Evolutionary conservation across 2,888 invertebrate genomes (phyloP), one percentile per base, ranked within the genome.

Genomic region (Acronicta psi): DNA sequence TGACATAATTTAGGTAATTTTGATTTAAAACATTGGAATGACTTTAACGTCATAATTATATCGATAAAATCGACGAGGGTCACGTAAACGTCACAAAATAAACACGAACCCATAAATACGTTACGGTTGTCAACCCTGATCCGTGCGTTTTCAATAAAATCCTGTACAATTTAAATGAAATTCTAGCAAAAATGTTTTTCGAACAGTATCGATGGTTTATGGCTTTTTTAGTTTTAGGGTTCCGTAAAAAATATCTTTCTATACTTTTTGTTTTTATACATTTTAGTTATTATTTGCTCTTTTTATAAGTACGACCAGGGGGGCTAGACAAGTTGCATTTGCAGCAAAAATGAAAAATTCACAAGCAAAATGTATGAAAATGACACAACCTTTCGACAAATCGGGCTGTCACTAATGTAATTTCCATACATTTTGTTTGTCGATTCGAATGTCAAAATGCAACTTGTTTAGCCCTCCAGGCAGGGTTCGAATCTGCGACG

Each of bases 131-230:
- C 57, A 66, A 51, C 69, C 72, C 62, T 62, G 44, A 58, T 47
- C 29, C 45, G 9, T 29, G 14, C 37, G 58, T 54, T 59, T 69
- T 59, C 49, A 51, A 59, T 29, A 29, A 29, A 29, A 29, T 58
- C 64, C 43, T 38, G 44, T 43, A 59, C 40, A 52, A 53, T 68
- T 59, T 55, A 42, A 58, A 59, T 54, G 40, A 42, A 67, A 59
- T 59, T 57, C 54, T 59, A 59, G 36, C 47, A 59, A 67, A 67
- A 47, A 58, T 52, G 18, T 56, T 59, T 49, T 44, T 52, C 40
- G 44, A 50, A 64, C 37, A 54, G 46, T 50, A 53, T 16, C 36
- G 25, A 29, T 18, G 51, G 47, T 41, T 52, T 56, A 18, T 6
- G 8, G 41, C n/a, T 45, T 59, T 51, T 64, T 31, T 10, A 14